phyloP scores from a whole-genome alignment of 2,113 vertebrate species.

The Pachyramphus minor region DNA sequence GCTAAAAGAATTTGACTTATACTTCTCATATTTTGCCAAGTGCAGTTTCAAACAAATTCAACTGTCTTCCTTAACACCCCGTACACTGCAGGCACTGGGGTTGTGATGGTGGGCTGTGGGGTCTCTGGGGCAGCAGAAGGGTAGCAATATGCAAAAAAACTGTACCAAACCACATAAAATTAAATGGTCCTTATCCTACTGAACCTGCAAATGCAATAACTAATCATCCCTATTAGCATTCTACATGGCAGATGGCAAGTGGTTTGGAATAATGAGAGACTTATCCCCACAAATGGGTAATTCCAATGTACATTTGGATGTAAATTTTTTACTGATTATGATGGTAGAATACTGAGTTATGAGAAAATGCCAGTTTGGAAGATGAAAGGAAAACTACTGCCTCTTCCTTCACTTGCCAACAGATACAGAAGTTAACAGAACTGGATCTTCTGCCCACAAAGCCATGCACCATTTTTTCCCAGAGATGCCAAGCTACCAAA shows the following conservation, averaged over 20 bases:
- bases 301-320: slow-evolving; percentile 31
- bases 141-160: not conserved
- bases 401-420: slow-evolving; percentile 26
- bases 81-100: no score
- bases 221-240: slow-evolving; percentile 13
- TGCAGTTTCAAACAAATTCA: not conserved
- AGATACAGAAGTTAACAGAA: slow-evolving; percentile 44
- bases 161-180: not conserved
- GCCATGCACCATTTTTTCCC: slow-evolving; percentile 25
- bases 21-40: not conserved
- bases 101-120: not conserved
- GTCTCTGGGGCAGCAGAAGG: not conserved
- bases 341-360: slow-evolving; percentile 6
- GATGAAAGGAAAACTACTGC: slow-evolving; percentile 41
- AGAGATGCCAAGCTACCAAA: slow-evolving; percentile 47
- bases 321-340: slow-evolving; percentile 24
- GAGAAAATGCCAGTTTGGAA: slow-evolving; percentile 40
- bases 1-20: not conserved
- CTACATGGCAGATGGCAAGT: slow-evolving; percentile 31
- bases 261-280: slow-evolving; percentile 23
- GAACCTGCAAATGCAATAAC: not conserved
- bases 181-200: not conserved
- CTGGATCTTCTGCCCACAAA: slow-evolving; percentile 37
- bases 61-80: not conserved
- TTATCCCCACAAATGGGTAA: slow-evolving; percentile 31